A percentile compares a stretch with the other conserved stretches of the same genome.
Evolutionary conservation across 2,113 vertebrate species (phyloP).

Genomic region (Cisticola juncidis): DNA sequence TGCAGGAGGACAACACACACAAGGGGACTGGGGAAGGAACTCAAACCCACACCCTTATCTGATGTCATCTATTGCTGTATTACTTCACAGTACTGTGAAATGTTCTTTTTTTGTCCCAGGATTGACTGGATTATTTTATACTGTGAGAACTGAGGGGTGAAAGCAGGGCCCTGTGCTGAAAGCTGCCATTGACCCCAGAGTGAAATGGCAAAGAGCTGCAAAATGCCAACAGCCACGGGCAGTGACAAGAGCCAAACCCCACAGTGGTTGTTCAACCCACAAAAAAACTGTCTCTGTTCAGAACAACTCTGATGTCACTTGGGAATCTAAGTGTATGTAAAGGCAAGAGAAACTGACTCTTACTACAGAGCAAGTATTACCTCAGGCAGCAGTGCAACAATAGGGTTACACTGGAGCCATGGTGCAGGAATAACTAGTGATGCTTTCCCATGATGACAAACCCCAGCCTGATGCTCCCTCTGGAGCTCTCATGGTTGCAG

Average conservation of each 20-base stretch:
- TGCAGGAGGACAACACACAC: rapidly evolving
- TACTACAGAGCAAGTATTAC: background rate
- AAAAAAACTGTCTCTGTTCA: background rate
- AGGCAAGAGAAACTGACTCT: background rate
- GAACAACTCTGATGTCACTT: background rate
- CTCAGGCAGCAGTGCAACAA: background rate
- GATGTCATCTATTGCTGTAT: background rate
- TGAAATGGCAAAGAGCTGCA: background rate
- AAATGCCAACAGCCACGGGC: background rate
- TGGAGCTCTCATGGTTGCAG: background rate
- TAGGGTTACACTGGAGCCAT: background rate
- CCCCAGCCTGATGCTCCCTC: background rate
- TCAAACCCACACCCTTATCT: background rate
- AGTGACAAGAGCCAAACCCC: background rate
- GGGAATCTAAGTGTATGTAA: background rate
- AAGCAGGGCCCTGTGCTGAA: background rate
- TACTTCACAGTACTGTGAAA: background rate
- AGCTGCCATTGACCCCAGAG: background rate
- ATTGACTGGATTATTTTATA: background rate
- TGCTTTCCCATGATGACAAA: background rate
- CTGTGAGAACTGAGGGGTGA: background rate
- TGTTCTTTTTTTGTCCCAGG: background rate
- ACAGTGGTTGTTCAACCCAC: rapidly evolving
- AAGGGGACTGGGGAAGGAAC: background rate
- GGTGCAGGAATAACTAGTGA: background rate